These are phyloP conservation scores for Morphnarchus princeps DNA, from an alignment of 2,113 vertebrate genomes.

Conservation along the genomic window DNA sequence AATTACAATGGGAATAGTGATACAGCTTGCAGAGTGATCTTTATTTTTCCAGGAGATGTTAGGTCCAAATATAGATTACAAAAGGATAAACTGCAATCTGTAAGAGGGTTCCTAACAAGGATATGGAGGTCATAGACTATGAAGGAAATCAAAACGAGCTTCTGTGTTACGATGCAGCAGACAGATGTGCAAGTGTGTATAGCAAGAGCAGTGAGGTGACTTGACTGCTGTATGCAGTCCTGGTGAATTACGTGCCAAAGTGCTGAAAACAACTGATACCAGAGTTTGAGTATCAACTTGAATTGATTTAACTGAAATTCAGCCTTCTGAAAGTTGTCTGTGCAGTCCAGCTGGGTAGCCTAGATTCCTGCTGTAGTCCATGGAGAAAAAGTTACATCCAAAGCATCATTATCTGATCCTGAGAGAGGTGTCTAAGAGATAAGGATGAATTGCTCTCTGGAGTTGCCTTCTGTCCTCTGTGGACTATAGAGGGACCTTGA, in stretches of 20 bases:
- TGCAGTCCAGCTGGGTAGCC: not conserved
- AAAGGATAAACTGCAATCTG: not conserved
- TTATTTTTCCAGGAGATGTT: not conserved
- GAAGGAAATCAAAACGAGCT: not conserved
- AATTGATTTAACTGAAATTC: not conserved
- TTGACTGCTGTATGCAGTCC: not conserved
- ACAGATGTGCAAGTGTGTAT: not conserved
- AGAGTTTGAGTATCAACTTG: not conserved
- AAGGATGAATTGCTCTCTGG: not conserved
- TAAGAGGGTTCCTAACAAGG: not conserved
- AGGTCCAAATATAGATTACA: not conserved
- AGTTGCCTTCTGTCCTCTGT: not conserved
- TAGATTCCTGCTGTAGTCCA: not conserved
- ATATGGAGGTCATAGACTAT: not conserved
- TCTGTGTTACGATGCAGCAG: rapidly evolving
- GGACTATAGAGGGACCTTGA: not conserved
- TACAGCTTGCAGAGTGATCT: not conserved
- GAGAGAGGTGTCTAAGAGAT: not conserved
- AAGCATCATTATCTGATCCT: not conserved
- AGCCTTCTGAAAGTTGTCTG: not conserved
- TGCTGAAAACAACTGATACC: not conserved
- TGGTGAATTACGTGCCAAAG: not conserved
- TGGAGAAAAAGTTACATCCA: not conserved
- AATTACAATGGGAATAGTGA: not conserved
- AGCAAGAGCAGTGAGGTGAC: not conserved